Conservation (phyloP, 2,113 vertebrate species). For the Passer montanus region DNA sequence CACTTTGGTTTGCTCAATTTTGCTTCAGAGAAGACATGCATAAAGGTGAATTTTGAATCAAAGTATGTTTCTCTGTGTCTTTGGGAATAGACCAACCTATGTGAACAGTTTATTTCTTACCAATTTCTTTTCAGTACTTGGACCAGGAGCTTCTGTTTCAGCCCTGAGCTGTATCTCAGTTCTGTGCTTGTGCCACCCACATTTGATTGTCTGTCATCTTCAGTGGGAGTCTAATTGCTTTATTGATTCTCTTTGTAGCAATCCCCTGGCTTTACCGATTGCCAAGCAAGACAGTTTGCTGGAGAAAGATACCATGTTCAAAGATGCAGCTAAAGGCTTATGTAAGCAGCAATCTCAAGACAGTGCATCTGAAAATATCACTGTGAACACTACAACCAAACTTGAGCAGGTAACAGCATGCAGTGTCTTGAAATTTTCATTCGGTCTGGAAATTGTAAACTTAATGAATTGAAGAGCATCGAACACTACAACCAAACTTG, state of each 20-base stretch:
- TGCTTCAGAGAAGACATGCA: not conserved
- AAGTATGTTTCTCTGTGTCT: not conserved
- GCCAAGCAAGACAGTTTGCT: slow-evolving; percentile 92
- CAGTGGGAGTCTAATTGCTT: slow-evolving; percentile 26
- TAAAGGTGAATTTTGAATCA: slow-evolving; percentile 29
- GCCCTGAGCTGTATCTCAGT: not conserved
- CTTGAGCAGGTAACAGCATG: slow-evolving; percentile 83
- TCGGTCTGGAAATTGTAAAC: not conserved
- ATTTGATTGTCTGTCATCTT: not conserved
- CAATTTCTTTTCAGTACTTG: not conserved
- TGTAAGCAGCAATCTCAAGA: slow-evolving; percentile 83
- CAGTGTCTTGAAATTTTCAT: not conserved
- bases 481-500: slow-evolving; percentile 75
- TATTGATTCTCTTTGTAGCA: slow-evolving; percentile 73
- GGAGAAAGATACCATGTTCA: slow-evolving; percentile 95
- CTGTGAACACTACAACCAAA: slow-evolving; percentile 67
- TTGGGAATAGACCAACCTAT: not conserved
- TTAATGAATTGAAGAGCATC: not conserved
- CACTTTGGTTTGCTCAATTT: not conserved
- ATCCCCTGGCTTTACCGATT: slow-evolving; percentile 83
- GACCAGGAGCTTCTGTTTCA: not conserved
- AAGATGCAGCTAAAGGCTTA: slow-evolving; percentile 79
- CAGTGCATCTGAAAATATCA: slow-evolving; percentile 69
- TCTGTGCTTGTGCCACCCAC: not conserved
- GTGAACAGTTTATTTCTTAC: not conserved